Percentiles rank a stretch among this genome's conserved stretches.
Conservation (phyloP, 2,888 invertebrate species). For the Elgonia sp. region DNA sequence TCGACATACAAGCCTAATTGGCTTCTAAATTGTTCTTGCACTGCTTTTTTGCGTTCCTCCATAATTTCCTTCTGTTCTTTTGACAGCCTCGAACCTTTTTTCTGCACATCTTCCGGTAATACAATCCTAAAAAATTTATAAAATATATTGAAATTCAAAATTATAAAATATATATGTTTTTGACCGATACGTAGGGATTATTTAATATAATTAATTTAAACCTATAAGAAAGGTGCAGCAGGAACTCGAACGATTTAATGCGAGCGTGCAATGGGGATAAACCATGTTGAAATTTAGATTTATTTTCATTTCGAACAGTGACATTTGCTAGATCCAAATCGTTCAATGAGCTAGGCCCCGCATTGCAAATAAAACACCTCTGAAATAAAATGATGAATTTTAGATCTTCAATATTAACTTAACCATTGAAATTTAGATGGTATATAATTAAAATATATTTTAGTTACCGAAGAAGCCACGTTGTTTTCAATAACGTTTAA, state of each 20-base stretch:
- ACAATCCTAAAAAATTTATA: no score
- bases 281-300: not conserved
- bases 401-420: no score
- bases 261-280: not conserved
- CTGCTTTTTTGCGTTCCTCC: not conserved
- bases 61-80: not conserved
- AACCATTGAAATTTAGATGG: no score
- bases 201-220: not conserved
- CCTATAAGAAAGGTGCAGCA: not conserved
- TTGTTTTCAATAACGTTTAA: no score
- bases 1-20: not conserved
- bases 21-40: not conserved
- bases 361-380: slow-evolving; percentile 11
- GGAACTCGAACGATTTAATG: not conserved
- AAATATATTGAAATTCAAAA: no score
- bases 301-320: not conserved
- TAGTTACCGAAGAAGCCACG: no score
- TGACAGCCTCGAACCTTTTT: not conserved
- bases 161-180: no score
- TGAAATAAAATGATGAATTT: not conserved
- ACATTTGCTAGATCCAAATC: not conserved
- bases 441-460: no score
- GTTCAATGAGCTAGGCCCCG: not conserved
- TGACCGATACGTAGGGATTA: no score
- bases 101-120: not conserved